Conservation (phyloP, 2,113 vertebrate species). For the Corythornis madagascariensis region DNA sequence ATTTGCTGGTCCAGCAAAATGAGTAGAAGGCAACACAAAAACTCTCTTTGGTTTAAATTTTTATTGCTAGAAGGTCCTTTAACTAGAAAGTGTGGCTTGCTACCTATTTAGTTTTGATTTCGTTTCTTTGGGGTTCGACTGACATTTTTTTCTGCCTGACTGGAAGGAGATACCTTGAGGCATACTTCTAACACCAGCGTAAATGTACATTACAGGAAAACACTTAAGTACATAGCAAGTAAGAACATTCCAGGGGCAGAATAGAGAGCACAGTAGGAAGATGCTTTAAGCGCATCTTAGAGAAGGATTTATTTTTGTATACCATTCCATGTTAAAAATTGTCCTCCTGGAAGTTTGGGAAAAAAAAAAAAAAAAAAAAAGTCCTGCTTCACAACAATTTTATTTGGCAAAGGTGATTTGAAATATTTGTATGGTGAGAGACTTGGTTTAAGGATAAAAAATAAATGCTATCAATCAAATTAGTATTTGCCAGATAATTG, state of each 20-base stretch:
- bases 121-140: neutral
- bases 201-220: neutral
- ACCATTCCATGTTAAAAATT: neutral
- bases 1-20: constrained; percentile 21
- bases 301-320: constrained; percentile 10
- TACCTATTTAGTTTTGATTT: constrained; percentile 29
- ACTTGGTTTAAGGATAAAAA: neutral
- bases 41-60: neutral
- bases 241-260: neutral
- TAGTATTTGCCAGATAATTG: neutral
- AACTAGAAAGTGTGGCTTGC: neutral
- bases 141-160: constrained; percentile 21
- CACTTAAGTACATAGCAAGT: neutral
- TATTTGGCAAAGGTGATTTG: neutral
- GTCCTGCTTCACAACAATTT: neutral
- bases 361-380: neutral
- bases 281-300: neutral
- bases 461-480: neutral
- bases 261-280: constrained; percentile 11
- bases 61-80: neutral
- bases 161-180: neutral
- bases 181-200: neutral
- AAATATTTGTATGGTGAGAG: neutral
- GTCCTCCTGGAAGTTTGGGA: neutral
- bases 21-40: neutral